Conservation (phyloP, 1,140 invertebrate genomes). For the Ceratina calcarata region DNA sequence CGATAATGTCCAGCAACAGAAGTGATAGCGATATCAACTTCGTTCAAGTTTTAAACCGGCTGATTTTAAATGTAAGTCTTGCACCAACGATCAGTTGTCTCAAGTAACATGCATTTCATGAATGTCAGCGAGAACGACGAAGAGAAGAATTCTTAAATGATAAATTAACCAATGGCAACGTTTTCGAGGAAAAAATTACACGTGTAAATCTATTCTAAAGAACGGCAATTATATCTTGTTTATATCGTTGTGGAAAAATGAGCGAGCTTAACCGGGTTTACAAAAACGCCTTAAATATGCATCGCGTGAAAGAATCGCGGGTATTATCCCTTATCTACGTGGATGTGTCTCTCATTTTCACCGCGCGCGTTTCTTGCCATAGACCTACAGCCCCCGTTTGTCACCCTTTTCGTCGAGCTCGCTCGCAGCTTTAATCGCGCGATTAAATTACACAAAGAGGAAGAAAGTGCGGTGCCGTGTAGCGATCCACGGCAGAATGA, state of each 20-base stretch:
- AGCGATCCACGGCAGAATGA: constrained; percentile 13
- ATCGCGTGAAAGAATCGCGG: not conserved
- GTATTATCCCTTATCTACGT: constrained; percentile 2
- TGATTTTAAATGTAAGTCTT: no score
- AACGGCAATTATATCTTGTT: not conserved
- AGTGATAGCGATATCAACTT: no score
- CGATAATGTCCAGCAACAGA: no score
- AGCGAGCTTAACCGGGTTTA: not conserved
- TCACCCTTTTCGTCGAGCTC: not conserved
- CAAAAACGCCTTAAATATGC: constrained; percentile 21
- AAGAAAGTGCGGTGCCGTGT: constrained; percentile 16
- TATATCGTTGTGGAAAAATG: constrained; percentile 4
- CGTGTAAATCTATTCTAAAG: not conserved
- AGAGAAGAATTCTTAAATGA: no score
- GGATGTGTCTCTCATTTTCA: constrained; percentile 9
- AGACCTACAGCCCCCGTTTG: not conserved
- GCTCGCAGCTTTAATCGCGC: constrained; percentile 45
- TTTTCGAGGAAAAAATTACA: not conserved
- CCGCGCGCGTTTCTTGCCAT: constrained; percentile 7
- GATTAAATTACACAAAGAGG: constrained; percentile 42
- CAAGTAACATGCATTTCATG: no score
- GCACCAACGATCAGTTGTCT: no score
- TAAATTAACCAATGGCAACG: no score
- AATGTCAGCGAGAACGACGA: no score
- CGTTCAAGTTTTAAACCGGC: no score